Base-by-base conservation (phyloP, 1,140 invertebrate species). In the Thrips palmi region DNA sequence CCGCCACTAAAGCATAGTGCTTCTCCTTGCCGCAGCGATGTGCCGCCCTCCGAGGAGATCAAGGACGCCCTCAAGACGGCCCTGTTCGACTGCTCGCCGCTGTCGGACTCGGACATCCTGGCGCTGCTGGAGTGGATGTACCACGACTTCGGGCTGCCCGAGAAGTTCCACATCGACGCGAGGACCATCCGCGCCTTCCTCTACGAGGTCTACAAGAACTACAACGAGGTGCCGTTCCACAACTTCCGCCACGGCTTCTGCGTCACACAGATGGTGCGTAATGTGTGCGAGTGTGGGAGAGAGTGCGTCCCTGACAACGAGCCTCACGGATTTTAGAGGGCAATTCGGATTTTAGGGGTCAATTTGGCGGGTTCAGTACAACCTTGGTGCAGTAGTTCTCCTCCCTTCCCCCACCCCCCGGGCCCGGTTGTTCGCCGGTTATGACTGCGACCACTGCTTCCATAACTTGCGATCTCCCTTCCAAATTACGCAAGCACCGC, bases 201-300 rank as follows among this genome's bases (percentile, higher is more conserved):
- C 27, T 78, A 73, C 49, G 70, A 75, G 55, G 79, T 86, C 24
- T 84, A 86, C 54, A 79, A 84, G 54, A 82, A 85, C 57, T 88
- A 88, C 63, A 79, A 84, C 56, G 80, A 84, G 57, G 82, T 85
- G 50, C 84, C 83, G 30, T 88, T 87, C 61, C 83, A 88, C 54
- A 87, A 87, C 62, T 87, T 87, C 58, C 67, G 81, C 32, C 84
- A 88, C 52, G 83, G 79, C 52, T 88, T 88, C 59, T 85, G 80
- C 60, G 84, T 88, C 32, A 73, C 82, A 28, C 83, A 88, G 65
- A 88, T 88, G 84, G 82, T 85, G 62, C 74, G 70, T 65, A 14
- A n/a, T n/a, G n/a, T n/a, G n/a, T n/a, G n/a, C n/a, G n/a, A n/a
- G n/a, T n/a, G n/a, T n/a, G n/a, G n/a, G n/a, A n/a, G n/a, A n/a